Conservation (phyloP, 2,888 invertebrate species). For the Trilocha varians region DNA sequence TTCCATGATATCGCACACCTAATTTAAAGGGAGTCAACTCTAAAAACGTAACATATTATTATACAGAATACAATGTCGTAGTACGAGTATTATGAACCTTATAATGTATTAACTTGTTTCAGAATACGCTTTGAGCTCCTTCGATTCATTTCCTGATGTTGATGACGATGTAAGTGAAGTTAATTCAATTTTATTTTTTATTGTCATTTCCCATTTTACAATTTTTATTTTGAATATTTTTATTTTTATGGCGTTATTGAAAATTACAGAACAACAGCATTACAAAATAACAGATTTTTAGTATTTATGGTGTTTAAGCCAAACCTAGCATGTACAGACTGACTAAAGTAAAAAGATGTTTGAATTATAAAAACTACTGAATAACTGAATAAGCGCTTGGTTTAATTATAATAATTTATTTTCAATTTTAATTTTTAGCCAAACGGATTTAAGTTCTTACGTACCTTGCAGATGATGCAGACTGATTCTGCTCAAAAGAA, state of each 20-base stretch:
- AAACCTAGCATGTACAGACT: neutral
- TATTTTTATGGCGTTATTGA: constrained; percentile 16
- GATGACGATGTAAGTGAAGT: neutral
- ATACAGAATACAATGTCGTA: too few species aligned
- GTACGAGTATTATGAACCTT: neutral
- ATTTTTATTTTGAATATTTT: constrained; percentile 2
- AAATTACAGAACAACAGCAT: too few species aligned
- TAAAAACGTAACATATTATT: too few species aligned
- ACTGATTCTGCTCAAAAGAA: constrained; percentile 3
- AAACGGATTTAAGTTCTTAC: neutral
- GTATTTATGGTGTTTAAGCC: too few species aligned
- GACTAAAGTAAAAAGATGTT: neutral
- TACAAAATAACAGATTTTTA: too few species aligned
- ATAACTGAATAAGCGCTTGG: too few species aligned
- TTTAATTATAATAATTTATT: neutral
- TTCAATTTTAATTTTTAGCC: neutral
- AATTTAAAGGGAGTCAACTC: too few species aligned
- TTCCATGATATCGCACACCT: too few species aligned
- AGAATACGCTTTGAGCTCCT: neutral
- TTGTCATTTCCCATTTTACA: too few species aligned
- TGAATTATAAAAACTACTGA: too few species aligned
- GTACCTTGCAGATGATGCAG: constrained; percentile 1
- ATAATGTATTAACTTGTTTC: neutral
- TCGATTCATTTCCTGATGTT: neutral
- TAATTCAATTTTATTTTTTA: neutral